Percentiles rank a stretch among this genome's conserved stretches.
These are phyloP conservation scores for Ornithoptera alexandrae DNA, from an alignment of 2,888 invertebrate species.

Conservation along the genomic window DNA sequence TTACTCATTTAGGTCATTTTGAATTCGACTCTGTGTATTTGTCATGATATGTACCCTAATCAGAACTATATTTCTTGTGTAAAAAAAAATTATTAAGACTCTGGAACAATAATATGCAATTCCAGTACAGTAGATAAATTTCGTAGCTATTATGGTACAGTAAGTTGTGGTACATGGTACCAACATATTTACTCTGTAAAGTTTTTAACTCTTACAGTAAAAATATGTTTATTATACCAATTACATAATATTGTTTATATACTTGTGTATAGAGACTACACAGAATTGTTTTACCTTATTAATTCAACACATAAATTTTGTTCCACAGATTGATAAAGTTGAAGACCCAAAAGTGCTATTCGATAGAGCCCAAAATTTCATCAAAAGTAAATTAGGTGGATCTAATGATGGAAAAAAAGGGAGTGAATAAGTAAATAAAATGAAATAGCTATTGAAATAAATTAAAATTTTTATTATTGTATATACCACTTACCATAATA, in stretches of 20 bases:
- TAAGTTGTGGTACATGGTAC: background rate
- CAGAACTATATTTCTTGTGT: background rate
- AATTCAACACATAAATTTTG: background rate
- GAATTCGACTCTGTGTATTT: too few relatives aligned
- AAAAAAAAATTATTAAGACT: background rate
- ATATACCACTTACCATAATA: constrained; percentile 57
- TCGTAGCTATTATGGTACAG: background rate
- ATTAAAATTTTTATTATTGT: constrained; percentile 49
- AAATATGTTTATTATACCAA: too few relatives aligned
- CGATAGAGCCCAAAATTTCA: constrained; percentile 84
- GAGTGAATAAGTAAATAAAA: constrained; percentile 38
- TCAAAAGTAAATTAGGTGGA: constrained; percentile 82
- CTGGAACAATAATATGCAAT: background rate
- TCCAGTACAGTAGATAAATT: background rate
- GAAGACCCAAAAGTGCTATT: constrained; percentile 89
- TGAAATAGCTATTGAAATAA: constrained; percentile 42
- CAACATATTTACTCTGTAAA: background rate
- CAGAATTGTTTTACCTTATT: too few relatives aligned
- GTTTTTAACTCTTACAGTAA: background rate
- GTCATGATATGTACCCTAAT: too few relatives aligned
- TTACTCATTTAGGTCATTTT: too few relatives aligned
- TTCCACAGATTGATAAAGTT: constrained; percentile 88
- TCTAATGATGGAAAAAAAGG: constrained; percentile 64
- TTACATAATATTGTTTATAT: too few relatives aligned
- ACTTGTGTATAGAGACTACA: too few relatives aligned